These are phyloP conservation scores for Ailurus styani DNA, from an alignment of 2,113 vertebrate species.

Conservation along the genomic window DNA sequence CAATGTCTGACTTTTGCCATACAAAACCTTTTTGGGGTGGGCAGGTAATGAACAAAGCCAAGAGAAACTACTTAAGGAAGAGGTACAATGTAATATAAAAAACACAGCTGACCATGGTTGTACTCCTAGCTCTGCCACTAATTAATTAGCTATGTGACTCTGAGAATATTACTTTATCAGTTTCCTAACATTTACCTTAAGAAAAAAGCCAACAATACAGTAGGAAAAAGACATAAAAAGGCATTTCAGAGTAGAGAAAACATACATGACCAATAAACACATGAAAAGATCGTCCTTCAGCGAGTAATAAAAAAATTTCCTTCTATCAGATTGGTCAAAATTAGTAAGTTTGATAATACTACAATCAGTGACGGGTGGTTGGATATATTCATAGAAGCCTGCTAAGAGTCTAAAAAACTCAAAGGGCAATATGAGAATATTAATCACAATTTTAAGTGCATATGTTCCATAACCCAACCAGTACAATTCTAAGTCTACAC, in stretches of 20 bases:
- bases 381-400: neutral
- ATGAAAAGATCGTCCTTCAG: neutral
- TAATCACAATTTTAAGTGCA: neutral
- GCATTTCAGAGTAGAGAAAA: neutral
- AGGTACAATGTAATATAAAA: neutral
- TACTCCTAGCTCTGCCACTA: neutral
- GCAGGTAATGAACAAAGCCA: neutral
- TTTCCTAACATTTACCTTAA: neutral
- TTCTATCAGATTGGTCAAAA: neutral
- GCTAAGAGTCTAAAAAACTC: neutral
- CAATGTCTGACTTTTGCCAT: neutral
- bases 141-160: neutral
- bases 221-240: neutral
- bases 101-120: neutral
- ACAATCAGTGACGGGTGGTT: no score
- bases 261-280: neutral
- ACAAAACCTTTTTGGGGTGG: neutral
- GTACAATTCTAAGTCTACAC: neutral
- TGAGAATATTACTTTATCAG: neutral
- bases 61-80: neutral
- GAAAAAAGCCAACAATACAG: neutral
- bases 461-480: neutral
- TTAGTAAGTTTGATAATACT: neutral
- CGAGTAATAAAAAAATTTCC: neutral
- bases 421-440: neutral